A percentile compares a stretch with the other conserved stretches of the same genome.
phyloP scores from a whole-genome alignment of 1,140 invertebrate species.

The Drosophila chauvacae region DNA sequence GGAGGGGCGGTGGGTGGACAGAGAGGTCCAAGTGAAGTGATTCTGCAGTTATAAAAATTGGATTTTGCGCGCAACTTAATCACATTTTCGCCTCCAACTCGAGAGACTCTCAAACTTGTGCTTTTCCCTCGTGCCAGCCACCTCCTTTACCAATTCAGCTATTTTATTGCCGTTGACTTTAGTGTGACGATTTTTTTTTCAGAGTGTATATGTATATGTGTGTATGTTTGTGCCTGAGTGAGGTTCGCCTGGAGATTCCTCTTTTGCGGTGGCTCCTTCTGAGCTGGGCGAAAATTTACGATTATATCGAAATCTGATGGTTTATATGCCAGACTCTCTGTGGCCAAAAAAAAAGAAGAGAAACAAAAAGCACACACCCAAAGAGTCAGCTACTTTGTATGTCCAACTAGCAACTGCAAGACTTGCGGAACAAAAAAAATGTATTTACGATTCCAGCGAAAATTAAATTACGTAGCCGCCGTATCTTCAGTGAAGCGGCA shows the following conservation, averaged over 20 bases:
- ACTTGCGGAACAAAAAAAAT: slow-evolving; percentile 75
- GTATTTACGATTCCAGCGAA: slow-evolving; percentile 80
- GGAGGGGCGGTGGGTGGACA: slow-evolving; percentile 28
- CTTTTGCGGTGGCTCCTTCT: slow-evolving; percentile 45
- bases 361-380: slow-evolving; percentile 37
- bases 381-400: slow-evolving; percentile 63
- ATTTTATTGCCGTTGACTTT: slow-evolving; percentile 75
- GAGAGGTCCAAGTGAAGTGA: slow-evolving; percentile 71
- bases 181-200: slow-evolving; percentile 77
- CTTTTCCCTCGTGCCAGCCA: slow-evolving; percentile 18
- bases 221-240: slow-evolving; percentile 50
- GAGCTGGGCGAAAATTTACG: slow-evolving; percentile 78
- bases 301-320: slow-evolving; percentile 83
- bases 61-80: slow-evolving; percentile 83
- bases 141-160: slow-evolving; percentile 60
- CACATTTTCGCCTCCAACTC: slow-evolving; percentile 80
- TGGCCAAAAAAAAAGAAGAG: slow-evolving; percentile 53
- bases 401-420: slow-evolving; percentile 51
- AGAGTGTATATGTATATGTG: slow-evolving; percentile 50
- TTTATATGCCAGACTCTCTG: slow-evolving; percentile 73
- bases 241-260: slow-evolving; percentile 47
- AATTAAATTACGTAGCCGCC: slow-evolving; percentile 74
- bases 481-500: slow-evolving; percentile 54
- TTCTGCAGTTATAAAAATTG: slow-evolving; percentile 83
- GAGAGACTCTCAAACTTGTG: slow-evolving; percentile 56